phyloP scores from a whole-genome alignment of 2,888 invertebrate species.

The Macaria notata region DNA sequence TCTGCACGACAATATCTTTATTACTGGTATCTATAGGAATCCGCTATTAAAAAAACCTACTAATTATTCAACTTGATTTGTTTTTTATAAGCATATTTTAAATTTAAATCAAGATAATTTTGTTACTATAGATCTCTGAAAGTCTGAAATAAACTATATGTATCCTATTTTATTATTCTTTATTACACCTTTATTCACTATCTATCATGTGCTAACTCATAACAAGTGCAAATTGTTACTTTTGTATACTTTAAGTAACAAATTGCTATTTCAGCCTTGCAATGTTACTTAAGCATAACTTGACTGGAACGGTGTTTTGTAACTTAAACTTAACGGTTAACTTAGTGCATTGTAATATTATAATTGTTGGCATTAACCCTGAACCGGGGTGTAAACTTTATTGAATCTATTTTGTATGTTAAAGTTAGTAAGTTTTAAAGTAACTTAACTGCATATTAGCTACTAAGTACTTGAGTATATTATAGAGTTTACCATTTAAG shows the following conservation, averaged over 20 bases:
- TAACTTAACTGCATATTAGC: background rate
- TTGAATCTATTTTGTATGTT: background rate
- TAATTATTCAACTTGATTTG: too few species aligned
- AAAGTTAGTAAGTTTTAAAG: background rate
- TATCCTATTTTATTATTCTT: too few species aligned
- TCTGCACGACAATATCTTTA: too few species aligned
- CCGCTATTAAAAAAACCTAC: too few species aligned
- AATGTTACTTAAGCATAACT: conserved; percentile 13
- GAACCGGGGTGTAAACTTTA: conserved; percentile 11
- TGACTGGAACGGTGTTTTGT: conserved; percentile 16
- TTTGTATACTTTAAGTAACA: conserved; percentile 4
- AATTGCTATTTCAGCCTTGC: conserved; percentile 17
- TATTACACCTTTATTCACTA: too few species aligned
- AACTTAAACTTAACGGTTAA: conserved; percentile 23
- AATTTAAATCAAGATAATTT: too few species aligned
- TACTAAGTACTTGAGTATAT: background rate
- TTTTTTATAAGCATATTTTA: too few species aligned
- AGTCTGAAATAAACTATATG: too few species aligned
- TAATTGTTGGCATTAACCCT: conserved; percentile 15
- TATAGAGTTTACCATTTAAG: too few species aligned
- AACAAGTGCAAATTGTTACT: conserved; percentile 3
- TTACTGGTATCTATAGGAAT: too few species aligned
- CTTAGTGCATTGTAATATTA: conserved; percentile 19
- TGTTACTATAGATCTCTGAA: too few species aligned
- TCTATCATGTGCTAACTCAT: background rate